Conservation (phyloP, 2,113 vertebrate genomes). For the Urocitellus parryii region DNA sequence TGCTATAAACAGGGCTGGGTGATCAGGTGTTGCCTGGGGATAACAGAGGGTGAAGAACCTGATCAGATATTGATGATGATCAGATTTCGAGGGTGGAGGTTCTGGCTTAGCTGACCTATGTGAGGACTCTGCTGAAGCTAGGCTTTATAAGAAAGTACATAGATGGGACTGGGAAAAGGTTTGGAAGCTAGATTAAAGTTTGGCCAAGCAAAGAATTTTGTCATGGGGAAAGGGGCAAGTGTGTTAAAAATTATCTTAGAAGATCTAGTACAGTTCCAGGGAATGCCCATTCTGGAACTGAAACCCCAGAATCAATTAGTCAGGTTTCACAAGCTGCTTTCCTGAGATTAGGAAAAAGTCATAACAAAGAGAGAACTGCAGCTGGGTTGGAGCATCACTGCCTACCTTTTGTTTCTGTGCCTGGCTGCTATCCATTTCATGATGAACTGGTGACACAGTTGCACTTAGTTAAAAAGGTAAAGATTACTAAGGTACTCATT, state of each 20-base stretch:
- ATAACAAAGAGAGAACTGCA: not conserved
- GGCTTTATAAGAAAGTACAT: not conserved
- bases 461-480: not conserved
- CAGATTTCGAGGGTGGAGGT: not conserved
- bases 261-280: not conserved
- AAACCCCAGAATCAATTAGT: not conserved
- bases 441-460: not conserved
- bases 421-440: not conserved
- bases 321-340: not conserved
- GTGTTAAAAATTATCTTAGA: constrained; percentile 18
- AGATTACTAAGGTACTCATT: not conserved
- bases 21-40: not conserved
- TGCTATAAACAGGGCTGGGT: not conserved
- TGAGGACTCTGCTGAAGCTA: not conserved
- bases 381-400: too few species aligned
- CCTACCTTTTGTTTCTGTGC: not conserved
- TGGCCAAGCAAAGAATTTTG: not conserved
- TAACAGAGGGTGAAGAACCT: not conserved
- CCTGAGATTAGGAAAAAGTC: not conserved
- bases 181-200: not conserved
- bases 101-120: not conserved
- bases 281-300: not conserved
- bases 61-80: not conserved
- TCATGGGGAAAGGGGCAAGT: not conserved
- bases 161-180: too few species aligned